These are phyloP conservation scores for Paramisgurnus dabryanus DNA, from an alignment of 2,113 vertebrate species.

Conservation along the genomic window DNA sequence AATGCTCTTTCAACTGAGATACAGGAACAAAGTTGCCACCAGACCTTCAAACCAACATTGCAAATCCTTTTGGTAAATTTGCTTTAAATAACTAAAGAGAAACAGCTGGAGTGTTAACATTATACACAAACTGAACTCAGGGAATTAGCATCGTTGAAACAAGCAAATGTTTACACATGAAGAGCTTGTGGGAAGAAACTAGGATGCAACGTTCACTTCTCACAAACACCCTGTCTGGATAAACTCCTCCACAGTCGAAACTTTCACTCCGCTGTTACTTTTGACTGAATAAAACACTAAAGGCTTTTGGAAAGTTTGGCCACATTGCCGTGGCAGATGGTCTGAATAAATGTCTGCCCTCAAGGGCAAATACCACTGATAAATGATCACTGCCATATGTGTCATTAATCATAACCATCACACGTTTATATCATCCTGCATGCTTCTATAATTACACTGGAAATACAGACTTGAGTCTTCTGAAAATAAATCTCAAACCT, in stretches of 20 bases:
- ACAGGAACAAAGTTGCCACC: too few species aligned
- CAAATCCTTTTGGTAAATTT: too few species aligned
- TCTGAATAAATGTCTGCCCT: slow-evolving; percentile 26
- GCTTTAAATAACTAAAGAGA: not conserved
- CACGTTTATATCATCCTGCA: slow-evolving; percentile 34
- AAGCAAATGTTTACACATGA: not conserved
- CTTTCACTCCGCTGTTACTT: not conserved
- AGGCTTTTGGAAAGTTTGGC: not conserved
- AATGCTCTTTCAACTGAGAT: too few species aligned
- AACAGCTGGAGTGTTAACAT: not conserved
- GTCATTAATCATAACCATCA: slow-evolving; percentile 49
- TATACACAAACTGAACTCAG: not conserved
- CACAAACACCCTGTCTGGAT: not conserved
- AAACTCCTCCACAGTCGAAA: not conserved
- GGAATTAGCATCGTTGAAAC: slow-evolving; percentile 12
- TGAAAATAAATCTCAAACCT: too few species aligned
- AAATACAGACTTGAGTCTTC: slow-evolving; percentile 10
- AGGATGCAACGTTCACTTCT: not conserved
- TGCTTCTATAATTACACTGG: slow-evolving; percentile 9
- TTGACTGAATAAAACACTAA: not conserved
- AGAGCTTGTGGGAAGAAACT: not conserved
- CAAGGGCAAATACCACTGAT: slow-evolving; percentile 42
- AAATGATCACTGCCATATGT: slow-evolving; percentile 36
- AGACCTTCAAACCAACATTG: not conserved
- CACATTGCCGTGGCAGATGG: slow-evolving; percentile 34